Base-by-base conservation (phyloP, 2,113 vertebrate species). In the Conger conger region DNA sequence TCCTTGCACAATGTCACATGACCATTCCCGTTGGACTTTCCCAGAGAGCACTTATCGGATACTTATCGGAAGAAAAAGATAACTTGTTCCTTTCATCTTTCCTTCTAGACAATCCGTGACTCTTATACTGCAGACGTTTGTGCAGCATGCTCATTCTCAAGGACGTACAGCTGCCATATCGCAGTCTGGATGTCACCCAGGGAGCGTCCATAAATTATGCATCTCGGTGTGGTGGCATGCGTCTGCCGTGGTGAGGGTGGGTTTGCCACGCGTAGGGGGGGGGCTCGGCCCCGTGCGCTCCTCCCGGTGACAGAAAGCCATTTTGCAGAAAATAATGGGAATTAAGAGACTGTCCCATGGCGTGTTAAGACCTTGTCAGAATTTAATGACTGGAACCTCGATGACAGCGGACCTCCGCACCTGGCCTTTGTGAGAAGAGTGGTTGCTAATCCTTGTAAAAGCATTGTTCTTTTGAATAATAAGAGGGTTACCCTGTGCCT, bases 361-460 rank as follows among this genome's bases (percentile, higher is more conserved):
- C 2, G 50, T 57, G 37, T n/a, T 37, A 42, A 42, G 83, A 63
- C 27, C 76, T 57, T 63, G 83, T 79, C 83, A 40, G 76, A 78
- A 53, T 79, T 57, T 79, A 78, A 84, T 54, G 4, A 42, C 16
- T 54, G 17, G 60, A 83, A 38, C 54, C 23, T 63, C 77, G 40
- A 57, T 82, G 81, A 82, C 54, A 36, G n/a, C 16, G 23, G 50
- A 82, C 50, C 81, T 60, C 33, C 1, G 81, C 54, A 9, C 50
- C 33, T 84, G 78, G 77, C 77, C 57, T 50, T 78, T n/a, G 17
- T 83, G n/a, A 40, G 3, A 3, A 0, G 4, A 7, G 82, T 77
- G 85, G 68, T 38, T 27, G 81, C 80, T 60, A 82, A 82, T 82
- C 68, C 85, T 33, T 86, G 63, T 38, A 40, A 76, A 80, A 80